Evolutionary conservation across 1,140 invertebrate species (phyloP).

Genomic region (Caenorhabditis brenneri): DNA sequence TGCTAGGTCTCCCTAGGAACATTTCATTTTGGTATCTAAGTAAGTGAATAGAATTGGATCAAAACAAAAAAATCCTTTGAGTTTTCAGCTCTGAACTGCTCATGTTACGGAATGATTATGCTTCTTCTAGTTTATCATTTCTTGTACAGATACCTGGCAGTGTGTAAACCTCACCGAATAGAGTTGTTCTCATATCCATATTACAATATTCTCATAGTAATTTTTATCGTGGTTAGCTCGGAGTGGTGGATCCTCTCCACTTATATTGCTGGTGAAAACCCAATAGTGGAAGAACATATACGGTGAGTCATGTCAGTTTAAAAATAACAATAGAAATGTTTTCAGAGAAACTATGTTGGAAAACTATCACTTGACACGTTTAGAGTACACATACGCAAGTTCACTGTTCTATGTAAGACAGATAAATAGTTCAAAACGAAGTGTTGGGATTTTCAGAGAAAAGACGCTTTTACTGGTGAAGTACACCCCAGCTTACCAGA

Average conservation of each 20-base stretch:
- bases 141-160: not conserved
- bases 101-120: constrained; percentile 5
- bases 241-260: not conserved
- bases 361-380: not conserved
- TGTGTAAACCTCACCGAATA: not conserved
- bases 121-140: not conserved
- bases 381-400: not conserved
- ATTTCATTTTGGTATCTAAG: not conserved
- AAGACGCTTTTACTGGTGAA: not conserved
- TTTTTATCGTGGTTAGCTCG: not conserved
- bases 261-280: not conserved
- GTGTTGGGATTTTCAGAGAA: not conserved
- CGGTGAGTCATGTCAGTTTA: not conserved
- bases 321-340: not conserved
- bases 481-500: not conserved
- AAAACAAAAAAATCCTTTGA: too few relatives aligned
- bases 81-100: not conserved
- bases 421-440: not conserved
- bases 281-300: not conserved
- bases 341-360: not conserved
- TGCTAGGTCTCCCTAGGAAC: not conserved
- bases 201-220: not conserved
- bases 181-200: not conserved
- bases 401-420: not conserved
- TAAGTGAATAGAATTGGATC: too few relatives aligned